phyloP scores from a whole-genome alignment of 2,888 invertebrate genomes.

The Petrophora chlorosata region DNA sequence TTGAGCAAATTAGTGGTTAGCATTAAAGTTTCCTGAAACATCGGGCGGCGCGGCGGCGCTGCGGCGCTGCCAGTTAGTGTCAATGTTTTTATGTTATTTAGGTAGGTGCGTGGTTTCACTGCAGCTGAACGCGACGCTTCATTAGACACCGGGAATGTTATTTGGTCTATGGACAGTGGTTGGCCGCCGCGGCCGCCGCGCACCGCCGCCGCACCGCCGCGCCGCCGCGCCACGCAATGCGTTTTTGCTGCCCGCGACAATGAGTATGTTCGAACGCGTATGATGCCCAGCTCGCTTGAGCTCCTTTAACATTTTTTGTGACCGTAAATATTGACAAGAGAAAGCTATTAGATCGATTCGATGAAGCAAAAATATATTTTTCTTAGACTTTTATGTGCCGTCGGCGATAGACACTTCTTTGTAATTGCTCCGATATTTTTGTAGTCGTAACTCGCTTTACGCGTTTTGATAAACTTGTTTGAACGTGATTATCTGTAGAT shows the following conservation, averaged over 20 bases:
- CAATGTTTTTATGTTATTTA: constrained; percentile 22
- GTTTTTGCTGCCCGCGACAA: constrained; percentile 7
- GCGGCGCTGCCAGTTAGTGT: constrained; percentile 1
- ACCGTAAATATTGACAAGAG: constrained; percentile 64
- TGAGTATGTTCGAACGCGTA: constrained; percentile 18
- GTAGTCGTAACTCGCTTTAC: constrained; percentile 24
- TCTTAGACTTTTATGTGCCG: constrained; percentile 9
- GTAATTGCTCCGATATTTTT: constrained; percentile 25
- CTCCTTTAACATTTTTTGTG: constrained; percentile 55
- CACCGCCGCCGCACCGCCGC: constrained; percentile 1
- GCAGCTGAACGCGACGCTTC: constrained; percentile 49
- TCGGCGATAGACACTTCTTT: constrained; percentile 23
- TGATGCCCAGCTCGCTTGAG: constrained; percentile 39
- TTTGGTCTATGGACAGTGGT: constrained; percentile 47
- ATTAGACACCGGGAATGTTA: constrained; percentile 67
- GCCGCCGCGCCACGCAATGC: constrained; percentile 8
- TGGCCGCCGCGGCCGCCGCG: constrained; percentile 22
- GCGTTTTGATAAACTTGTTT: constrained; percentile 24
- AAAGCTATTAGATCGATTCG: constrained; percentile 54
- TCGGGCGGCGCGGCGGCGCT: constrained; percentile 1
- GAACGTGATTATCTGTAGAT: constrained; percentile 19
- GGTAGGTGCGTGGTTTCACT: constrained; percentile 31
- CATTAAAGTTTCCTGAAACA: constrained; percentile 24
- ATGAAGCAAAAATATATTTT: constrained; percentile 37
- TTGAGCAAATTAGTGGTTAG: constrained; percentile 23